A percentile compares a stretch with the other conserved stretches of the same genome.
phyloP scores from a whole-genome alignment of 2,113 vertebrate genomes.

The Cettia cetti region DNA sequence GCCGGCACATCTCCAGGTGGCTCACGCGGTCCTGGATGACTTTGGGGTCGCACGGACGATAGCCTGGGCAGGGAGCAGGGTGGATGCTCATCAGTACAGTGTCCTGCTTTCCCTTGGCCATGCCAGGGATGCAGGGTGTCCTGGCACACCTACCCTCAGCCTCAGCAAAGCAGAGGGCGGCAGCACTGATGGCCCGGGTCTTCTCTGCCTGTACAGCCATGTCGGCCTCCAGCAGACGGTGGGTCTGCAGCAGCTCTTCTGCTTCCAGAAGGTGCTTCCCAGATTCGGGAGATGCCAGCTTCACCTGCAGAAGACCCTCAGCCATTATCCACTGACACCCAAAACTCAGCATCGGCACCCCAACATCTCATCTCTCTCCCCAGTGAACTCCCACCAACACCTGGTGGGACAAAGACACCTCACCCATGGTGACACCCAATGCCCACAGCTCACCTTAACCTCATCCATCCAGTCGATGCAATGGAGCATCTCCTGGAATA shows the following conservation, averaged over 20 bases:
- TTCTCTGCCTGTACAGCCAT: slow-evolving; percentile 89
- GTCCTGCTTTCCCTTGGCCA: fast-evolving
- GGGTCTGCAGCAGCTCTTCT: slow-evolving; percentile 92
- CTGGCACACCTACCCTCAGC: slow-evolving; percentile 76
- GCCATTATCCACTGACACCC: neutral
- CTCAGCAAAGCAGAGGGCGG: slow-evolving; percentile 83
- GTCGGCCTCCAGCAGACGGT: slow-evolving; percentile 87
- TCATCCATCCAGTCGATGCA: slow-evolving; percentile 97
- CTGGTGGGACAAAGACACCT: neutral
- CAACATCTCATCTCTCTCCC: neutral
- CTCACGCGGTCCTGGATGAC: slow-evolving; percentile 89
- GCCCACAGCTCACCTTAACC: slow-evolving; percentile 80
- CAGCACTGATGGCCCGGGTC: slow-evolving; percentile 76
- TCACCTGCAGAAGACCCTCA: slow-evolving; percentile 65
- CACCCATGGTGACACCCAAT: neutral
- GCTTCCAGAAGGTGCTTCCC: slow-evolving; percentile 95
- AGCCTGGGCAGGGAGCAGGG: slow-evolving; percentile 68
- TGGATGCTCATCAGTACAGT: fast-evolving
- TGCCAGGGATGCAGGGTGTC: fast-evolving
- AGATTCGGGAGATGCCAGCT: slow-evolving; percentile 83
- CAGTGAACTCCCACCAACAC: fast-evolving
- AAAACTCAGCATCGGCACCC: neutral
- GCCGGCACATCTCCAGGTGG: slow-evolving; percentile 86
- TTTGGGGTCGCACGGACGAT: slow-evolving; percentile 94
- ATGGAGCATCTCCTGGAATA: slow-evolving; percentile 97